phyloP scores from a whole-genome alignment of 2,797 vertebrate genomes.

The Petrocephalus sullivani region DNA sequence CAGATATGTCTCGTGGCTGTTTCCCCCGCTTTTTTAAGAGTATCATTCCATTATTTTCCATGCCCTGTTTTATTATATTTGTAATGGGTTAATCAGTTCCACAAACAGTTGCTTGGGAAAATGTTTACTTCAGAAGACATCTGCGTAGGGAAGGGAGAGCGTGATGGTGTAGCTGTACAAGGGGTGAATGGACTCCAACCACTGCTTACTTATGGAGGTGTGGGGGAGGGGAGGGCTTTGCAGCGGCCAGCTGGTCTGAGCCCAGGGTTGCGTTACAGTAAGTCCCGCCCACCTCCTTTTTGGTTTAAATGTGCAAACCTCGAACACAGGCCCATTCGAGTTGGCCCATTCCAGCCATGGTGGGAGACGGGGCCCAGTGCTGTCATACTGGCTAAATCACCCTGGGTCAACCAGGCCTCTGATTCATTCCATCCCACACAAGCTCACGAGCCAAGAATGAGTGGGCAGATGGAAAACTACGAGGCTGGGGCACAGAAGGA shows the following conservation, averaged over 20 bases:
- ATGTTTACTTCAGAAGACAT: background rate
- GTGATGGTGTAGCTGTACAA: background rate
- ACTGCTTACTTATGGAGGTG: background rate
- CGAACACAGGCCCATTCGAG: background rate
- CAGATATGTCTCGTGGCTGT: background rate
- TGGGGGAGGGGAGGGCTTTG: background rate
- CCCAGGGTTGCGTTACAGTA: background rate
- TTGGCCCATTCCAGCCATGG: background rate
- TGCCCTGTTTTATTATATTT: background rate
- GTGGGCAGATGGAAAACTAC: background rate
- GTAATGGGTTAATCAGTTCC: background rate
- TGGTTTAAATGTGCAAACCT: background rate
- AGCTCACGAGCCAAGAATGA: background rate
- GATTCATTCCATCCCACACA: constrained; percentile 11
- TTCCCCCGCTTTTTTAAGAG: constrained; percentile 1
- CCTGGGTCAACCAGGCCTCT: background rate
- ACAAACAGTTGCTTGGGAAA: background rate
- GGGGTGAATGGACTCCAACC: background rate
- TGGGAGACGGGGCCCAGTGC: background rate
- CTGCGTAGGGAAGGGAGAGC: background rate
- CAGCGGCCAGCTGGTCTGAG: background rate
- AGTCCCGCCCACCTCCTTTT: background rate
- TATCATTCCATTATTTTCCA: constrained; percentile 15
- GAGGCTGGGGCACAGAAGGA: background rate
- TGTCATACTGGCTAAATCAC: background rate